Conservation (phyloP, 2,797 vertebrate genomes). For the Sternotherus odoratus region DNA sequence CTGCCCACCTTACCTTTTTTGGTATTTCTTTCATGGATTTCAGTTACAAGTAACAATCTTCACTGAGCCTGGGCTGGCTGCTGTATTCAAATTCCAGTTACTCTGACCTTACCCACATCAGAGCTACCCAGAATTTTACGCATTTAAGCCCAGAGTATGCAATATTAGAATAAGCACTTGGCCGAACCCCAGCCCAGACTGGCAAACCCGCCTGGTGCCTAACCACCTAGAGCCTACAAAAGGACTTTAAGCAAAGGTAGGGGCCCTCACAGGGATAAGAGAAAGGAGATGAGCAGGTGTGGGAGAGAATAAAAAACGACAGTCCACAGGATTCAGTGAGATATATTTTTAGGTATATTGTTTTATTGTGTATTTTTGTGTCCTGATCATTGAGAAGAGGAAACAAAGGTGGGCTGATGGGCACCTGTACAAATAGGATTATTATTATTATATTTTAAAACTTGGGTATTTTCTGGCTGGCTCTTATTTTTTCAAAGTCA, state of each 20-base stretch:
- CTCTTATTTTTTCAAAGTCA: neutral
- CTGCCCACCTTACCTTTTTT: constrained; percentile 18
- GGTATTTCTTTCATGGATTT: neutral
- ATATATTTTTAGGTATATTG: neutral
- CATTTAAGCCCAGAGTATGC: fast-evolving
- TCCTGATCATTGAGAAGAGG: neutral
- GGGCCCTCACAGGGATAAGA: fast-evolving
- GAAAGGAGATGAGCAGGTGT: neutral
- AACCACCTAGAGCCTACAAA: neutral
- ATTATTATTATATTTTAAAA: neutral
- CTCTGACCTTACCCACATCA: neutral
- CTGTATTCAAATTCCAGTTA: neutral
- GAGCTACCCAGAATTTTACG: neutral
- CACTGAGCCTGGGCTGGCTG: neutral
- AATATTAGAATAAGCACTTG: neutral
- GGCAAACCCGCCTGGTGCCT: fast-evolving
- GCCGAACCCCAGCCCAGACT: neutral
- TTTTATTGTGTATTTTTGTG: neutral
- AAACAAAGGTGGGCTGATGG: neutral
- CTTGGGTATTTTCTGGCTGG: neutral
- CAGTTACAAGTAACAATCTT: neutral
- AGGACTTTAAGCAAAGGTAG: neutral
- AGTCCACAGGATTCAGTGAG: neutral
- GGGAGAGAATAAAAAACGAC: neutral
- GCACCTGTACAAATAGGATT: neutral